Conservation (phyloP, 1,140 invertebrate species). For the Macrosteles quadrilineatus region DNA sequence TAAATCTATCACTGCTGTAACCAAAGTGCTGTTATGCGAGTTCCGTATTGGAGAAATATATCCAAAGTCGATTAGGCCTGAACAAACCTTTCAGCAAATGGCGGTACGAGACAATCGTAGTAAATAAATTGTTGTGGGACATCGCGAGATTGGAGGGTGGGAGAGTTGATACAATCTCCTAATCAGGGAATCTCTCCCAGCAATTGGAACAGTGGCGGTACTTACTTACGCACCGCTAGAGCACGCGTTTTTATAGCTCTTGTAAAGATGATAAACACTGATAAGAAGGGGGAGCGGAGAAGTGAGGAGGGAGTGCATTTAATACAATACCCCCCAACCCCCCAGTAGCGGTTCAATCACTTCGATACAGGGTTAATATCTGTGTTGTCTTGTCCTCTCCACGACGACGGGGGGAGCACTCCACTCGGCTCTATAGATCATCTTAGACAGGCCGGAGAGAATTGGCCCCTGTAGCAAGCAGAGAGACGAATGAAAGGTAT, state of each 20-base stretch:
- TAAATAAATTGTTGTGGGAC: no score
- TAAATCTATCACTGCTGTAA: no score
- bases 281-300: not conserved
- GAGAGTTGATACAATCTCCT: slow-evolving; percentile 3
- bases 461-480: not conserved
- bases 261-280: slow-evolving; percentile 12
- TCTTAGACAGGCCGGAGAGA: slow-evolving; percentile 6
- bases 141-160: no score
- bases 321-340: not conserved
- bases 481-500: not conserved
- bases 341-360: slow-evolving; percentile 4
- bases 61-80: no score
- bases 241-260: not conserved
- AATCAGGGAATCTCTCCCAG: not conserved
- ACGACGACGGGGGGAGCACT: not conserved
- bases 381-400: not conserved
- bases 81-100: no score
- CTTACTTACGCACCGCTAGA: no score
- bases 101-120: no score
- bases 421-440: slow-evolving; percentile 9
- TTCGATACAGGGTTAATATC: slow-evolving; percentile 14
- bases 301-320: not conserved
- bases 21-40: no score
- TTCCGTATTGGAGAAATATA: no score
- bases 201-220: no score